phyloP scores from a whole-genome alignment of 2,113 vertebrate genomes.

The Micronycteris hirsuta region DNA sequence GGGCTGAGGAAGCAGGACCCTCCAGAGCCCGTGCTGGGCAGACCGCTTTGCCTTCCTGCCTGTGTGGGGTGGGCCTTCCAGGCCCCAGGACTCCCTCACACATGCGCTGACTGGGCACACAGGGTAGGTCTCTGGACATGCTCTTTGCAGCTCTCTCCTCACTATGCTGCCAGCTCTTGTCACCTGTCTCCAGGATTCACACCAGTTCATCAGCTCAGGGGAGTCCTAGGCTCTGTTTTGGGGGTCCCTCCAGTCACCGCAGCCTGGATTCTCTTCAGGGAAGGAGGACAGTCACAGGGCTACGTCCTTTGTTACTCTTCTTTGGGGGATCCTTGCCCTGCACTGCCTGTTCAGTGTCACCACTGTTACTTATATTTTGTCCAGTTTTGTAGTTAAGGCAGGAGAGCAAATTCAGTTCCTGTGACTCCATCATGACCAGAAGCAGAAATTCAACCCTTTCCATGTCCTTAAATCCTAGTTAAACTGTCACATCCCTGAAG shows the following conservation, averaged over 20 bases:
- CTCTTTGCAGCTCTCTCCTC: not conserved
- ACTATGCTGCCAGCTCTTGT: not conserved
- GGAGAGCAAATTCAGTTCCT: not conserved
- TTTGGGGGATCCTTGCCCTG: not conserved
- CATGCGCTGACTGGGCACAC: not conserved
- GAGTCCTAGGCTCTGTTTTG: not conserved
- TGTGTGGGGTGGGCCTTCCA: too few relatives aligned
- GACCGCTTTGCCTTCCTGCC: too few relatives aligned
- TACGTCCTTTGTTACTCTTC: not conserved
- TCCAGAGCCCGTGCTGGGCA: not conserved
- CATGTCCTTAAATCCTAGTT: not conserved
- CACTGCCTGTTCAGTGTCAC: too few relatives aligned
- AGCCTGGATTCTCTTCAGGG: not conserved
- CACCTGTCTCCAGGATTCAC: not conserved
- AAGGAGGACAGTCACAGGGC: rapidly evolving
- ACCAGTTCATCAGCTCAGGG: not conserved
- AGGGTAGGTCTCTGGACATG: not conserved
- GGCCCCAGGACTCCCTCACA: too few relatives aligned
- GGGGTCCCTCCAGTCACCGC: not conserved
- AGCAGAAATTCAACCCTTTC: not conserved
- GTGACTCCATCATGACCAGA: not conserved
- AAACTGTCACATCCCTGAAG: not conserved
- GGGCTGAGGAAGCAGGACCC: not conserved
- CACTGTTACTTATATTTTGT: not conserved
- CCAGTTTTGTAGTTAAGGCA: not conserved